Percentiles rank a stretch among this genome's conserved stretches.
These are phyloP conservation scores for Lycopodina hypogea DNA, from an alignment of 37 sponge, comb jelly and placozoan genomes.

Conservation along the genomic window DNA sequence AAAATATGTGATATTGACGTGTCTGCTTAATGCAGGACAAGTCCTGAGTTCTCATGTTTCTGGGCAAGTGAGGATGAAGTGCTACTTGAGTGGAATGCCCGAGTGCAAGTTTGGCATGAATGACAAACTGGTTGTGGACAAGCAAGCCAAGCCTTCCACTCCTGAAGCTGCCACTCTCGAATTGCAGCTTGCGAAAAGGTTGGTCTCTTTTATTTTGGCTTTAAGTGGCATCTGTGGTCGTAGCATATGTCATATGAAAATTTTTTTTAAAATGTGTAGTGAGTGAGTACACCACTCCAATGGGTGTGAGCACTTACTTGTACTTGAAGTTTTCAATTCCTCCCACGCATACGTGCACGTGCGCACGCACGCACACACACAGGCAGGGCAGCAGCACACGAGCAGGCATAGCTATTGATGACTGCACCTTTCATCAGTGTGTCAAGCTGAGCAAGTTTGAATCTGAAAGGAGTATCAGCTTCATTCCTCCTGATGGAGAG, in stretches of 20 bases:
- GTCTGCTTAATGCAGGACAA: slow-evolving; percentile 58
- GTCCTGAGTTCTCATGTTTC: slow-evolving; percentile 89
- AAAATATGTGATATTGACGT: too few relatives aligned
- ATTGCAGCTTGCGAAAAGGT: slow-evolving; percentile 59
- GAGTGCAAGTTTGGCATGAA: slow-evolving; percentile 99
- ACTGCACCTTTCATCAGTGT: slow-evolving; percentile 96
- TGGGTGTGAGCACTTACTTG: too few relatives aligned
- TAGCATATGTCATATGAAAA: too few relatives aligned
- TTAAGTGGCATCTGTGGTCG: background rate
- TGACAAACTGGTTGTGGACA: slow-evolving; percentile 91
- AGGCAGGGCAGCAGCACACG: slow-evolving; percentile 44
- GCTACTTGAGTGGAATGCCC: slow-evolving; percentile 95
- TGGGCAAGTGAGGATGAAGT: slow-evolving; percentile 92
- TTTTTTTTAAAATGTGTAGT: background rate
- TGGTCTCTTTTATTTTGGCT: background rate
- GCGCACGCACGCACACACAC: background rate
- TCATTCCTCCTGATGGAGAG: slow-evolving; percentile 98
- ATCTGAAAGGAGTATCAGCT: slow-evolving; percentile 92
- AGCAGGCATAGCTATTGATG: slow-evolving; percentile 89
- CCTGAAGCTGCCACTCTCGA: slow-evolving; percentile 67
- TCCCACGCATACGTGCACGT: background rate
- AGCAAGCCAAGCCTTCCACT: slow-evolving; percentile 84
- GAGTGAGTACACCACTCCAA: background rate
- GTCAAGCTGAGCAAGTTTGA: slow-evolving; percentile 98
- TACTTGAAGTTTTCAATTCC: too few relatives aligned